Evolutionary conservation across 2,113 vertebrate species (phyloP), one percentile per base, ranked within the genome.

Genomic region (Thunnus thynnus): DNA sequence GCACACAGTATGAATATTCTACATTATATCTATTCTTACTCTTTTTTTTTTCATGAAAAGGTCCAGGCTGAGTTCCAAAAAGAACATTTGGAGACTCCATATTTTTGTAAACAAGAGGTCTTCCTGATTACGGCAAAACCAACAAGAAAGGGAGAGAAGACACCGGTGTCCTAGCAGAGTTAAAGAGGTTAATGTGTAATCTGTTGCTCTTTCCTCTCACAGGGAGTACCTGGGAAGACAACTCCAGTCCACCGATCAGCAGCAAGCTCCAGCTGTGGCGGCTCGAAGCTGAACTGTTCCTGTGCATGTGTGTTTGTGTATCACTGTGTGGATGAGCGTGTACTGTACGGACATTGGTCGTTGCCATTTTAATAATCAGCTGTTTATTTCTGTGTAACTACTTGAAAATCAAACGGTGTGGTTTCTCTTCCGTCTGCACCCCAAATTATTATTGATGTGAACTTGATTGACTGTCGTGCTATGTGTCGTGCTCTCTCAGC

Each of bases 151-250:
- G 36, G 36, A 41, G 36, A 41, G 36, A 41, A 41, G 36, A 41
- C 36, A 41, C 7, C 9, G 36, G 36, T 41, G 36, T 9, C 36
- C 36, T 41, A 41, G 36, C 36, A 9, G 36, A 41, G 36, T 10
- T 41, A 41, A 41, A 41, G 36, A 41, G 7, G n/a, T 32, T 25
- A 10, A 67, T 10, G 10, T 70, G 52, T 72, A 22, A 74, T 41
- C 0, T 13, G 0, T 18, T 75, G 27, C 78, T 0, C 54, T 64
- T 75, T 16, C 80, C 5, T 78, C 71, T 41, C 57, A 50, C 89
- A 96, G 95, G 95, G 95, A 96, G 87, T 95, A 95, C 80, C 89
- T 96, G 64, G 95, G 95, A 11, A 91, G 95, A 62, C 95, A 96
- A 32, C 91, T 96, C 3, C 95, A 96, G 94, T 95, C 95, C 76